These are phyloP conservation scores for Otus sunia DNA, from an alignment of 2,113 vertebrate genomes.

Conservation along the genomic window DNA sequence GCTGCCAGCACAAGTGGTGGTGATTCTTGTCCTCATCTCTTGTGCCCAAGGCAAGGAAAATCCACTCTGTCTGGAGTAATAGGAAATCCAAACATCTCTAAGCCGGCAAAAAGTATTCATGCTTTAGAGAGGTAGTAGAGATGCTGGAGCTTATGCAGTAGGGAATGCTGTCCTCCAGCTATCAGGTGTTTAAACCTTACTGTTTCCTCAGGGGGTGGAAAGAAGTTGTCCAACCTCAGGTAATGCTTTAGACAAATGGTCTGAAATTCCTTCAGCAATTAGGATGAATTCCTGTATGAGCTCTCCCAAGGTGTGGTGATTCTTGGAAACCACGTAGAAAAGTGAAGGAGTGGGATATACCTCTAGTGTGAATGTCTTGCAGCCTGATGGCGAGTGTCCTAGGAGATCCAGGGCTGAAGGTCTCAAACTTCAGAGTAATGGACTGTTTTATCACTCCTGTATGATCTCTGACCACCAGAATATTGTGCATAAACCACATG, in stretches of 20 bases:
- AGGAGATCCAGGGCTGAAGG: neutral
- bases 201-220: neutral
- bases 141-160: neutral
- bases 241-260: neutral
- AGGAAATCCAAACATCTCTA: neutral
- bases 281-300: neutral
- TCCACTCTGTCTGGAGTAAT: neutral
- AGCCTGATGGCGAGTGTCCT: neutral
- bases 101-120: neutral
- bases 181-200: neutral
- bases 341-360: neutral
- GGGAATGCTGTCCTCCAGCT: neutral
- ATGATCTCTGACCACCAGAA: neutral
- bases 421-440: neutral
- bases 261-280: neutral
- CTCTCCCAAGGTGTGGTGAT: neutral
- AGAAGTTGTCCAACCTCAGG: neutral
- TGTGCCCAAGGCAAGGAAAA: neutral
- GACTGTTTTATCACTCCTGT: neutral
- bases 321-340: neutral
- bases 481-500: rapidly evolving
- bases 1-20: neutral
- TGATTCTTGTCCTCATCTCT: neutral
- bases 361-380: neutral
- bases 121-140: neutral